Conservation (phyloP, 2,888 invertebrate species). For the Ametastegia equiseti region DNA sequence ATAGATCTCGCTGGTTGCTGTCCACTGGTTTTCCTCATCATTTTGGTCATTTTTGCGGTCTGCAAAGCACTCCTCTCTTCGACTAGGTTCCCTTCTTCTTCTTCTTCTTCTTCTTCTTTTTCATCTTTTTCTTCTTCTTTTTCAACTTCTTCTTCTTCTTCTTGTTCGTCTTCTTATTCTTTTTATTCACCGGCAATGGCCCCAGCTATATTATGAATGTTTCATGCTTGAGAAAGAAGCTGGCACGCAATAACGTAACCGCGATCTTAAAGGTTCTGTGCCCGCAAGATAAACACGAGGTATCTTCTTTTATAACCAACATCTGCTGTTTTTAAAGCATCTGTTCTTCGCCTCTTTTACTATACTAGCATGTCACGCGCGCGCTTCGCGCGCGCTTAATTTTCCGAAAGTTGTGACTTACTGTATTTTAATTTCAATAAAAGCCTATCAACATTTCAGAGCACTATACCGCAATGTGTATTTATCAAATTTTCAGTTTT, state of each 20-base stretch:
- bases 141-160: not conserved
- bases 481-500: too few relatives aligned
- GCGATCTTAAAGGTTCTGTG: constrained; percentile 25
- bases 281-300: constrained; percentile 26
- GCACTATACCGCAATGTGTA: too few relatives aligned
- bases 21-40: constrained; percentile 1
- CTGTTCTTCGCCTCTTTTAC: not conserved
- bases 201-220: constrained; percentile 34
- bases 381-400: too few relatives aligned
- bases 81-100: not conserved
- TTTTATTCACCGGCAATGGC: too few relatives aligned
- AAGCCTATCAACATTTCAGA: too few relatives aligned
- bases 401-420: too few relatives aligned
- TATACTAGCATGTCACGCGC: not conserved
- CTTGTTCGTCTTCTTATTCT: not conserved
- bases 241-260: constrained; percentile 38
- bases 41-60: not conserved
- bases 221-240: constrained; percentile 18
- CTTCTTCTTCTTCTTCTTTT: not conserved
- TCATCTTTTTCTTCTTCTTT: too few relatives aligned
- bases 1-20: not conserved
- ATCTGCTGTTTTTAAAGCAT: constrained; percentile 40
- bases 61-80: not conserved
- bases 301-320: constrained; percentile 26
- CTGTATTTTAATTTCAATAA: too few relatives aligned